phyloP scores from a whole-genome alignment of 2,888 invertebrate species.

The Aricia artaxerxes region DNA sequence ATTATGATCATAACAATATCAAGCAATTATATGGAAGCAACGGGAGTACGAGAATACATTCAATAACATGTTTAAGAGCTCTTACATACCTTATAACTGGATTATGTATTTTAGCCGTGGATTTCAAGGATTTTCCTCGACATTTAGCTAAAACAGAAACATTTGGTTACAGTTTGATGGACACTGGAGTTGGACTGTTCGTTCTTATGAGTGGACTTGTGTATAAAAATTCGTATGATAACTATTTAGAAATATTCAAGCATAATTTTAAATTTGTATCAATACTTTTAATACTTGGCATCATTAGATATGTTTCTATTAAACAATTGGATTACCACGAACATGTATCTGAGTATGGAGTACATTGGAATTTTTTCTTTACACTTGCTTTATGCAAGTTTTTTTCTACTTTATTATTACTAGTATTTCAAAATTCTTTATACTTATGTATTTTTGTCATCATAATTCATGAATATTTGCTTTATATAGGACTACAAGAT shows the following conservation, averaged over 20 bases:
- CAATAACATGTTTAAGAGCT: conserved; percentile 85
- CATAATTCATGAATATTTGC: conserved; percentile 83
- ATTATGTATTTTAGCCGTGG: conserved; percentile 95
- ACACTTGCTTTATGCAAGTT: conserved; percentile 93
- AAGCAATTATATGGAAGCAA: conserved; percentile 38
- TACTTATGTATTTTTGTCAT: conserved; percentile 79
- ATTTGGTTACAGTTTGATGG: conserved; percentile 95
- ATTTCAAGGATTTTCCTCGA: conserved; percentile 92
- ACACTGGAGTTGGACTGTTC: conserved; percentile 95
- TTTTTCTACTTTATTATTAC: conserved; percentile 82
- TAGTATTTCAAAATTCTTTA: conserved; percentile 75
- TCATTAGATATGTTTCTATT: conserved; percentile 81
- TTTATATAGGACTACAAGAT: conserved; percentile 82
- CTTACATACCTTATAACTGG: conserved; percentile 87
- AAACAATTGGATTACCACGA: conserved; percentile 89
- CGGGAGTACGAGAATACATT: conserved; percentile 48
- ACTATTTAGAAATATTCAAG: conserved; percentile 54
- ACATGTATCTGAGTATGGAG: conserved; percentile 95
- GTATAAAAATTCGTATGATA: conserved; percentile 66
- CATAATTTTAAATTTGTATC: conserved; percentile 61
- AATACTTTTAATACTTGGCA: conserved; percentile 80
- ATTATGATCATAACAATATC: conserved; percentile 31
- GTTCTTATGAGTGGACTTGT: conserved; percentile 90
- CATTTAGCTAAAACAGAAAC: conserved; percentile 92
- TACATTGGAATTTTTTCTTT: conserved; percentile 99